phyloP scores from a whole-genome alignment of 1,140 invertebrate species.

The Drosophila athabasca region DNA sequence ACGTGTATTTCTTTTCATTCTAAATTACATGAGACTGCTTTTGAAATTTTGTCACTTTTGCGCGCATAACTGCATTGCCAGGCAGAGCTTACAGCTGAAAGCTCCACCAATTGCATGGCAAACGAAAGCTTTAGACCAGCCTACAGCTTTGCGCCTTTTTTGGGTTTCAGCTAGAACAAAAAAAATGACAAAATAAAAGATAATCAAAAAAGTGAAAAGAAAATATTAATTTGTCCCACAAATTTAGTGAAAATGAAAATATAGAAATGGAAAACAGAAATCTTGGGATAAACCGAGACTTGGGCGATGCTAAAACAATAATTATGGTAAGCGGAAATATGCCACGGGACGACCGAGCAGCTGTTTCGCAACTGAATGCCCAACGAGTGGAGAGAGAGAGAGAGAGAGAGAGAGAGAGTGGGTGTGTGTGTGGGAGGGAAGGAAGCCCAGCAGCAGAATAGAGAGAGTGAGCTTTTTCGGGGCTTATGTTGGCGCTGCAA shows the following conservation, averaged over 20 bases:
- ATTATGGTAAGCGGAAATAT: slow-evolving; percentile 37
- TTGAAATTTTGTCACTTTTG: slow-evolving; percentile 17
- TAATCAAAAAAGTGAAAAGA: neutral
- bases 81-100: slow-evolving; percentile 26
- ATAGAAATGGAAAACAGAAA: neutral
- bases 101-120: slow-evolving; percentile 26
- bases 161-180: slow-evolving; percentile 13
- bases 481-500: too few relatives aligned
- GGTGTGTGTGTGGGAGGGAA: slow-evolving; percentile 13
- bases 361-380: slow-evolving; percentile 46
- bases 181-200: neutral
- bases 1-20: neutral
- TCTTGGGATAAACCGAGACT: slow-evolving; percentile 18
- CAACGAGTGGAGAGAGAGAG: neutral
- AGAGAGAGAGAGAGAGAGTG: slow-evolving; percentile 22
- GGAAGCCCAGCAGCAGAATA: slow-evolving; percentile 1
- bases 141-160: slow-evolving; percentile 43
- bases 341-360: slow-evolving; percentile 45
- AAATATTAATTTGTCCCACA: neutral
- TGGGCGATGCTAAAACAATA: slow-evolving; percentile 35
- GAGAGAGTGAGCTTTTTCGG: neutral
- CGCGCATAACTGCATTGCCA: slow-evolving; percentile 41
- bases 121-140: slow-evolving; percentile 34
- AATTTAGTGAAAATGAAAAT: neutral
- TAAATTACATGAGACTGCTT: neutral